Evolutionary conservation across 2,113 vertebrate species (phyloP).

Genomic region (Tympanuchus pallidicinctus): DNA sequence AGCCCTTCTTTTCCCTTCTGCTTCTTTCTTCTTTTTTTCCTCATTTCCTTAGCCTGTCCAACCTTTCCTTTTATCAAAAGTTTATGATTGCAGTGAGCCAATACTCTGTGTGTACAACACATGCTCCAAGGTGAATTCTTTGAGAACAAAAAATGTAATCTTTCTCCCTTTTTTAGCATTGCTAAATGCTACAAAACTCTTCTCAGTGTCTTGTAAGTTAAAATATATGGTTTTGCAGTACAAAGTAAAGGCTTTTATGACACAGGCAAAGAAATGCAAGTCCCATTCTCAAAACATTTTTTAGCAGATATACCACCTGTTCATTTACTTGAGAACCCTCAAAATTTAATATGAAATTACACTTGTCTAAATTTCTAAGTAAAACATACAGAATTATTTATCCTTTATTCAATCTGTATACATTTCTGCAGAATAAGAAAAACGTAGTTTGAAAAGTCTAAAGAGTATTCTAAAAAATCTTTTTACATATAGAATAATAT

Average conservation of each 20-base stretch:
- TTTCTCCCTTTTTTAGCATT: background rate
- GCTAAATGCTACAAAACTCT: background rate
- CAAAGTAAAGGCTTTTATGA: background rate
- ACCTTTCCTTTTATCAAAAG: background rate
- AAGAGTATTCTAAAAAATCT: background rate
- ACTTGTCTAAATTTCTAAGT: background rate
- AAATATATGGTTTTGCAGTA: background rate
- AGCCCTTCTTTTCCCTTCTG: background rate
- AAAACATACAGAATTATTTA: background rate
- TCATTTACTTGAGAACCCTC: background rate
- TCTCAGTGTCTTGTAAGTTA: background rate
- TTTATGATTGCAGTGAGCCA: background rate
- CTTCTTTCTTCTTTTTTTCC: background rate
- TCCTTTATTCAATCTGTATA: background rate
- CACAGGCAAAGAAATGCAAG: background rate
- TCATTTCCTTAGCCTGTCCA: background rate
- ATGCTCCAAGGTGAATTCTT: background rate
- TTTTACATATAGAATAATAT: background rate
- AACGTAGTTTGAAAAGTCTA: background rate
- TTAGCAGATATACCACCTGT: background rate
- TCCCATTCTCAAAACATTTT: background rate
- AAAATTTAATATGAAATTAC: background rate
- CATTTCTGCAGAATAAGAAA: background rate
- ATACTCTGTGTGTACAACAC: background rate
- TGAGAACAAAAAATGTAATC: fast-evolving